A percentile compares a stretch with the other conserved stretches of the same genome.
phyloP scores from a whole-genome alignment of 2,888 invertebrate species.

The Cerastis rubricosa region DNA sequence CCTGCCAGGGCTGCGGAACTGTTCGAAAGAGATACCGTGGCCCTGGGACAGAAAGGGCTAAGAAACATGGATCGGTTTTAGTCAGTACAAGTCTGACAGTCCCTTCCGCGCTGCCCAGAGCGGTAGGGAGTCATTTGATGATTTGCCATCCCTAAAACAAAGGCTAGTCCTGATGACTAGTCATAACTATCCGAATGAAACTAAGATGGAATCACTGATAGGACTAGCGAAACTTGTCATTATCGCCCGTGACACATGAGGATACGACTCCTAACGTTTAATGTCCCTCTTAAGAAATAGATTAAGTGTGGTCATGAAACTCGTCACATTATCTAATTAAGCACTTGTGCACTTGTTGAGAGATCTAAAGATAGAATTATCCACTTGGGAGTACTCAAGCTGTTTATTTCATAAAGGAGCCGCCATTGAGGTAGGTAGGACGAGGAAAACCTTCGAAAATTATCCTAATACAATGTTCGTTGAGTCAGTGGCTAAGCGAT shows the following conservation, averaged over 20 bases:
- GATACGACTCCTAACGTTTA: conserved; percentile 18
- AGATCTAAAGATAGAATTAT: conserved; percentile 7
- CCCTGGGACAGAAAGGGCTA: too few species aligned
- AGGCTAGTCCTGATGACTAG: too few species aligned
- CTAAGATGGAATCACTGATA: conserved; percentile 5
- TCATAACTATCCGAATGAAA: conserved; percentile 1
- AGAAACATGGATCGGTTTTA: too few species aligned
- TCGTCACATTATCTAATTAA: neutral
- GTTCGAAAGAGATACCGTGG: too few species aligned
- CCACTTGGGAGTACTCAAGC: neutral
- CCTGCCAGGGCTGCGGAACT: too few species aligned
- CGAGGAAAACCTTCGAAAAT: neutral
- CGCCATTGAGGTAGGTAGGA: neutral
- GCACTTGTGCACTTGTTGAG: neutral
- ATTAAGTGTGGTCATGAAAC: conserved; percentile 39
- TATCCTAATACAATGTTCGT: neutral
- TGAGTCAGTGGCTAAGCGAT: neutral
- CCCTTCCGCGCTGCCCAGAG: too few species aligned
- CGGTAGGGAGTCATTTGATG: too few species aligned
- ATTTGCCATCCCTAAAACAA: too few species aligned
- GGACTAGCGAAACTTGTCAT: conserved; percentile 14
- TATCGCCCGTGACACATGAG: neutral
- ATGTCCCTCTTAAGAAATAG: conserved; percentile 17
- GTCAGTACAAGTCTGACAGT: too few species aligned
- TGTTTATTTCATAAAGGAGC: neutral